These are phyloP conservation scores for Hipposideros larvatus DNA, from an alignment of 2,797 vertebrate genomes.

Conservation along the genomic window DNA sequence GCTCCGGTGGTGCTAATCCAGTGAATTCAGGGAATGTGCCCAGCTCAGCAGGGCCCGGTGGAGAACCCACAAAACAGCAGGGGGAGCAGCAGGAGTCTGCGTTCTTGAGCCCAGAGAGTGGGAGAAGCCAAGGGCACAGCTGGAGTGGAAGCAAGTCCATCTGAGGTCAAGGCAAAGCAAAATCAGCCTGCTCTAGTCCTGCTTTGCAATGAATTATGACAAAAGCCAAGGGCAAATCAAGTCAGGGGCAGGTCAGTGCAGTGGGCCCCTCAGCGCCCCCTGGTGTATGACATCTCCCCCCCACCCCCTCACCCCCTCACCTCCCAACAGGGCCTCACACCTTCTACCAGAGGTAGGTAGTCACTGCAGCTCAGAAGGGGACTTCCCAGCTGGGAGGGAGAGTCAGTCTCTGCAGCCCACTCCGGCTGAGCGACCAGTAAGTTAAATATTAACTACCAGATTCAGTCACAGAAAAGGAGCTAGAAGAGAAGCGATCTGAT, in stretches of 20 bases:
- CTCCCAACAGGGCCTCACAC: fast-evolving
- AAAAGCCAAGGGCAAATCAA: not conserved
- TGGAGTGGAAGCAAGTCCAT: not conserved
- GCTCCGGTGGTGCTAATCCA: not conserved
- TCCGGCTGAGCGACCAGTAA: not conserved
- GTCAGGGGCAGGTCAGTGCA: not conserved
- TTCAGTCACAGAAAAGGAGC: not conserved
- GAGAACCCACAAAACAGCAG: not conserved
- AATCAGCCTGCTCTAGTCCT: not conserved
- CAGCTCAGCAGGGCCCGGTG: not conserved
- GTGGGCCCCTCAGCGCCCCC: not conserved
- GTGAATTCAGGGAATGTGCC: constrained; percentile 64
- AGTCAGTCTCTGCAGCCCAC: not conserved
- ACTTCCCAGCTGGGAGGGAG: not conserved
- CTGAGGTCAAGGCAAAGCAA: not conserved
- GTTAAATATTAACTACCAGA: not conserved
- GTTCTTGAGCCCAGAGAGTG: not conserved
- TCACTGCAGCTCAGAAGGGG: not conserved
- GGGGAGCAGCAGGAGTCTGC: not conserved
- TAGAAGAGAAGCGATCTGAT: not conserved
- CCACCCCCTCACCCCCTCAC: no score
- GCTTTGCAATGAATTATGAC: not conserved
- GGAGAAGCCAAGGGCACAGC: not conserved
- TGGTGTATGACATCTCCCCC: not conserved
- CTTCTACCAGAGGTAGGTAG: not conserved